A percentile compares a stretch with the other conserved stretches of the same genome.
Conservation (phyloP, 2,888 invertebrate species). For the Heliconius erato region DNA sequence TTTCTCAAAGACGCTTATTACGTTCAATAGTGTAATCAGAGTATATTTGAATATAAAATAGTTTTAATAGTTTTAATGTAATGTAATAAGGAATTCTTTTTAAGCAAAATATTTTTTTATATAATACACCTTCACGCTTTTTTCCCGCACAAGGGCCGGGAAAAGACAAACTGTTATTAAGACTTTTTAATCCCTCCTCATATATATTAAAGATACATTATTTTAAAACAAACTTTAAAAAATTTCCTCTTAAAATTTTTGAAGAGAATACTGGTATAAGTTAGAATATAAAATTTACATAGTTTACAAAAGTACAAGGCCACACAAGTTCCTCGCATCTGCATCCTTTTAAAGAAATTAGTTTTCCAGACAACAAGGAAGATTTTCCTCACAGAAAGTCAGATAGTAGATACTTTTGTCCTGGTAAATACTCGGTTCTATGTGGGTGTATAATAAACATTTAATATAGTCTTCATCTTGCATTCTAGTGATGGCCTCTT, state of each 20-base stretch:
- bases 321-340: constrained; percentile 9
- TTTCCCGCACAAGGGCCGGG: no score
- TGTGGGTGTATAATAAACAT: not conserved
- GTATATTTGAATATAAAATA: not conserved
- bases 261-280: not conserved
- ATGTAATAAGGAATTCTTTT: no score
- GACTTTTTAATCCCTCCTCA: no score
- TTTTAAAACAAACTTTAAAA: not conserved
- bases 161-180: no score
- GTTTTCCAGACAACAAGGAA: constrained; percentile 26
- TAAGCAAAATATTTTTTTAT: no score
- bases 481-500: not conserved
- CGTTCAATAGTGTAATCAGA: not conserved
- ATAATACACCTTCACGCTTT: no score
- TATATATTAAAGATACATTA: no score
- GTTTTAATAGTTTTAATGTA: no score
- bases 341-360: constrained; percentile 36
- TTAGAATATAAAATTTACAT: constrained; percentile 22
- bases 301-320: constrained; percentile 21
- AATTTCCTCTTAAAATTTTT: not conserved
- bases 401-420: constrained; percentile 12
- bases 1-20: constrained; percentile 14
- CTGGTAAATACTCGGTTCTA: not conserved
- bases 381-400: constrained; percentile 15
- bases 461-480: not conserved